Conservation (phyloP, 1,140 invertebrate genomes). For the Sinella curviseta region DNA sequence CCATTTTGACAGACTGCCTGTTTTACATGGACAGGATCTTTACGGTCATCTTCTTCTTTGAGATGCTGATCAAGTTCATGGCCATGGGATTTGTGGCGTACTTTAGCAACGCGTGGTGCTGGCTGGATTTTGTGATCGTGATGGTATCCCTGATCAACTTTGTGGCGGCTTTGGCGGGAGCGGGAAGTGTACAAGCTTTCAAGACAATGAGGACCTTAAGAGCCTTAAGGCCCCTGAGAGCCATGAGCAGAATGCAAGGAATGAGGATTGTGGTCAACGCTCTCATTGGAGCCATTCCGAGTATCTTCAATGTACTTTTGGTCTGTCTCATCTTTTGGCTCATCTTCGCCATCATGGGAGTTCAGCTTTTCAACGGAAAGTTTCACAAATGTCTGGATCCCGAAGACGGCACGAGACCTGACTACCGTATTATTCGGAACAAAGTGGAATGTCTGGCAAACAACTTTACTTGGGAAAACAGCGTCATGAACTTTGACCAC, state of each 20-base stretch:
- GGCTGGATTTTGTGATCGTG: constrained; percentile 84
- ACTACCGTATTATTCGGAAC: constrained; percentile 82
- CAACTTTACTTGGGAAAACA: constrained; percentile 94
- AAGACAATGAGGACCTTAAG: constrained; percentile 95
- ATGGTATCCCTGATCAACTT: constrained; percentile 96
- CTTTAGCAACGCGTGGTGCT: constrained; percentile 63
- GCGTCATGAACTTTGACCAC: constrained; percentile 97
- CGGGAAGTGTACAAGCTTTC: constrained; percentile 94
- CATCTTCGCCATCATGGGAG: constrained; percentile 86
- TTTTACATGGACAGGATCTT: constrained; percentile 97
- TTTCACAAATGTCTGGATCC: constrained; percentile 89
- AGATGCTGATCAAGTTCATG: constrained; percentile 98
- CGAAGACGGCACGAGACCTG: constrained; percentile 72
- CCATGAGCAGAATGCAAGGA: constrained; percentile 95
- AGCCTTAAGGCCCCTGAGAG: constrained; percentile 86
- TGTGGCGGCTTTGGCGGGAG: constrained; percentile 86
- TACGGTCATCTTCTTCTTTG: constrained; percentile 95
- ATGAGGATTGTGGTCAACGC: constrained; percentile 94
- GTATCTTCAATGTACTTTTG: constrained; percentile 89
- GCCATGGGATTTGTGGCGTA: constrained; percentile 59
- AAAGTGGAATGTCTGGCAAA: constrained; percentile 77
- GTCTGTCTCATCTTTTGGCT: constrained; percentile 82
- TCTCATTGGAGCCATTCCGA: constrained; percentile 88
- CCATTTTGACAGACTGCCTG: constrained; percentile 84
- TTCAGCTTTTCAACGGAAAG: constrained; percentile 65